These are phyloP conservation scores for Podargus strigoides DNA, from an alignment of 2,797 vertebrate species.

Conservation along the genomic window DNA sequence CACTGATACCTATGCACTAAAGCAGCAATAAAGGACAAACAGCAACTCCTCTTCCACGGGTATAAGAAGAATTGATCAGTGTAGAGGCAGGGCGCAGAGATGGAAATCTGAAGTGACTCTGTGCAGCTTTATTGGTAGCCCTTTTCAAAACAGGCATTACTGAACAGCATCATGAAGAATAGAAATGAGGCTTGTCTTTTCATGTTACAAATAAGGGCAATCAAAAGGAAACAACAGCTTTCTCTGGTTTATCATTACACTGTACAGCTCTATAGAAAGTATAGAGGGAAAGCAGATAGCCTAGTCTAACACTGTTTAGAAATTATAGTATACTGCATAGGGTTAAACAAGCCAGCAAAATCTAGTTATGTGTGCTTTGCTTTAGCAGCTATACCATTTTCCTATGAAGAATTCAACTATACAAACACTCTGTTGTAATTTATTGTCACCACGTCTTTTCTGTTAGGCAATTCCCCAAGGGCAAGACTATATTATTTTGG, in stretches of 20 bases:
- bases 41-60: not conserved
- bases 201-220: not conserved
- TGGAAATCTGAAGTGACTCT: not conserved
- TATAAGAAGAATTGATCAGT: not conserved
- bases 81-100: not conserved
- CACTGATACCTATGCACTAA: not conserved
- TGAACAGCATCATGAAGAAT: not conserved
- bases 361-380: not conserved
- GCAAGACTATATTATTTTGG: not conserved
- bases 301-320: not conserved
- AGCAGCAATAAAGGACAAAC: not conserved
- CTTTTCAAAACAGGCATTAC: not conserved
- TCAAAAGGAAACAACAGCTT: not conserved
- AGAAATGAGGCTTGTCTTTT: conserved; percentile 15
- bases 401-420: not conserved
- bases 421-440: not conserved
- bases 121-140: not conserved
- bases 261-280: not conserved
- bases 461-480: not conserved
- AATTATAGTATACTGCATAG: not conserved
- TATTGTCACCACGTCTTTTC: not conserved
- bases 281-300: not conserved
- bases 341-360: not conserved
- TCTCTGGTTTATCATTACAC: not conserved
- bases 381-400: not conserved